Evolutionary conservation across 2,113 vertebrate species (phyloP).

Genomic region (Tonatia bakeri): DNA sequence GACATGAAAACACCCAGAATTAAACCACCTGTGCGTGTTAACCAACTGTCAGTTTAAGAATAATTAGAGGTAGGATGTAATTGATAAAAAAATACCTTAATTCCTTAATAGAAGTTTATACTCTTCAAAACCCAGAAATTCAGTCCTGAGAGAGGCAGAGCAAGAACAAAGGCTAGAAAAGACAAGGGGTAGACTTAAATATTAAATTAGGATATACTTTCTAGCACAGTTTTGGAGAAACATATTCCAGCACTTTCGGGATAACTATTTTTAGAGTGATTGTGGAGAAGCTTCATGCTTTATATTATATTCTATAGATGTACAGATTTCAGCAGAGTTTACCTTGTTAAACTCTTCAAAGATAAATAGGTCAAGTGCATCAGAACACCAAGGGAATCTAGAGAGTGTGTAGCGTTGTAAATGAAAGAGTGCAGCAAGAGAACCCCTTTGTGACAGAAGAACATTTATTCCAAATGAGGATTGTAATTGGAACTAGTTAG

Average conservation of each 20-base stretch:
- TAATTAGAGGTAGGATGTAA: neutral
- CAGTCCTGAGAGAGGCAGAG: neutral
- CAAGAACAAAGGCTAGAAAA: neutral
- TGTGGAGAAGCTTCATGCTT: neutral
- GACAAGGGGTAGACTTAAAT: neutral
- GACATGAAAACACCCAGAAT: neutral
- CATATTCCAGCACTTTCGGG: neutral
- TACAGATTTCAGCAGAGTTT: neutral
- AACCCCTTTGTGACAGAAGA: slow-evolving; percentile 30
- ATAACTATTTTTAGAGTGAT: neutral
- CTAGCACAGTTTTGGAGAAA: neutral
- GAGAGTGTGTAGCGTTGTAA: neutral
- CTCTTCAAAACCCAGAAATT: neutral
- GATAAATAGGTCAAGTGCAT: neutral
- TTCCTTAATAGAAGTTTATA: neutral
- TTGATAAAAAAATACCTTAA: neutral
- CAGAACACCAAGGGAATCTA: neutral
- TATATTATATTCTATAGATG: neutral
- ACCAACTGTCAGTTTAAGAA: neutral
- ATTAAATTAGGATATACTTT: neutral
- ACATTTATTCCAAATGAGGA: neutral
- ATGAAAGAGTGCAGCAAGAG: slow-evolving; percentile 19
- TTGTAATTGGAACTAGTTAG: neutral
- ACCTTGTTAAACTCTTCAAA: neutral
- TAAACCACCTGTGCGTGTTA: neutral